phyloP scores from a whole-genome alignment of 2,113 vertebrate genomes.

The Peucedramus taeniatus region DNA sequence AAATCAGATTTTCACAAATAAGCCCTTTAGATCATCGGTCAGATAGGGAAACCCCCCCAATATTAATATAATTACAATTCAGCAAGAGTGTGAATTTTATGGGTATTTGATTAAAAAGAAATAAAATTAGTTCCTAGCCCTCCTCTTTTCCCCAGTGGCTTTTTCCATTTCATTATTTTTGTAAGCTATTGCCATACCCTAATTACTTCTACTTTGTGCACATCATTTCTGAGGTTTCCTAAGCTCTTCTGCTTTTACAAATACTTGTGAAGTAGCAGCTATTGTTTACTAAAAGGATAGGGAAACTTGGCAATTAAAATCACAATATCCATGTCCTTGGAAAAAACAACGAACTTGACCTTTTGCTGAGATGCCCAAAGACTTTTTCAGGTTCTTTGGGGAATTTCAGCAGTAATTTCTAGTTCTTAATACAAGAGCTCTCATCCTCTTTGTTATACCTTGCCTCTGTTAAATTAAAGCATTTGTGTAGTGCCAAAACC shows the following conservation, averaged over 20 bases:
- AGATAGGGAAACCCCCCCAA: neutral
- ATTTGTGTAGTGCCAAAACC: neutral
- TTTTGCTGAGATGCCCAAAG: neutral
- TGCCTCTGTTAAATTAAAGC: neutral
- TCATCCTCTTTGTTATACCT: neutral
- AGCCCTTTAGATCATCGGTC: neutral
- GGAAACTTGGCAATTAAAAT: neutral
- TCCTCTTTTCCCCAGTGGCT: fast-evolving
- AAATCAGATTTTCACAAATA: neutral
- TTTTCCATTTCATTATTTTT: neutral
- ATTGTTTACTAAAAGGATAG: neutral
- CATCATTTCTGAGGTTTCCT: neutral
- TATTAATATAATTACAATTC: neutral
- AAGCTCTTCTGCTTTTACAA: neutral
- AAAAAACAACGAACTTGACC: neutral
- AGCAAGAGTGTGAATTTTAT: neutral
- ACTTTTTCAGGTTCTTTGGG: neutral
- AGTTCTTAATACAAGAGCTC: neutral
- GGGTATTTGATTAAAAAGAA: neutral
- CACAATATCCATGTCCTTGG: neutral
- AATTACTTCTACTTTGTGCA: neutral
- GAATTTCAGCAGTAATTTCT: neutral
- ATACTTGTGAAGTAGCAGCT: neutral
- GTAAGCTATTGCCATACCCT: neutral
- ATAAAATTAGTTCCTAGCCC: neutral